Percentiles rank a stretch among this genome's conserved stretches.
These are phyloP conservation scores for Tupaia tana DNA, from an alignment of 2,113 vertebrate genomes.

Conservation along the genomic window DNA sequence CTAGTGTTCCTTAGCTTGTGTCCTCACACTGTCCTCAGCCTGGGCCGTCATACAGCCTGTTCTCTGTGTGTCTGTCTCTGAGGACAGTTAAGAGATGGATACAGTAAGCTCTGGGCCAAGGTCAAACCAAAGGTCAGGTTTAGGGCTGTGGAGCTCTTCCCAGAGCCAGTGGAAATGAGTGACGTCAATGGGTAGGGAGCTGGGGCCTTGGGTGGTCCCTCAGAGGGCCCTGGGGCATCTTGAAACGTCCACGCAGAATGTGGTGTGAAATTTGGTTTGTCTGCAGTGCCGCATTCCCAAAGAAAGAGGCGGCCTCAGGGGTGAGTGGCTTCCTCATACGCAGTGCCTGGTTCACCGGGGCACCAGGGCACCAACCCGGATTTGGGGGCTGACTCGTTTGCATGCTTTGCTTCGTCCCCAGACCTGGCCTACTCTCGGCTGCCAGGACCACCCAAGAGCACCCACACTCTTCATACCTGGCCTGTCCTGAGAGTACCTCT, in stretches of 20 bases:
- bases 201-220: not conserved
- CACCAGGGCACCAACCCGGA: too few relatives aligned
- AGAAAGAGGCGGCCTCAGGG: not conserved
- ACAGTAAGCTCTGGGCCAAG: not conserved
- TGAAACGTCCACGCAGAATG: accelerated
- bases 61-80: not conserved
- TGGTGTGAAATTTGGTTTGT: not conserved
- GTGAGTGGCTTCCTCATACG: not conserved
- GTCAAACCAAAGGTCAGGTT: not conserved
- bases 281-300: not conserved
- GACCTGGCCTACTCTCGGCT: not conserved
- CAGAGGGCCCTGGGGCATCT: not conserved
- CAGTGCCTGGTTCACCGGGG: not conserved
- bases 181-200: not conserved
- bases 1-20: not conserved
- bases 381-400: not conserved
- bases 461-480: not conserved
- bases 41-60: accelerated
- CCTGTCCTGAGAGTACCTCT: not conserved
- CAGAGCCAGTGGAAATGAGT: not conserved
- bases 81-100: not conserved
- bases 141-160: not conserved
- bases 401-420: not conserved
- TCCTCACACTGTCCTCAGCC: accelerated
- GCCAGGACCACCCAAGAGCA: not conserved